phyloP scores from a whole-genome alignment of 2,113 vertebrate genomes.

The Mohoua ochrocephala region DNA sequence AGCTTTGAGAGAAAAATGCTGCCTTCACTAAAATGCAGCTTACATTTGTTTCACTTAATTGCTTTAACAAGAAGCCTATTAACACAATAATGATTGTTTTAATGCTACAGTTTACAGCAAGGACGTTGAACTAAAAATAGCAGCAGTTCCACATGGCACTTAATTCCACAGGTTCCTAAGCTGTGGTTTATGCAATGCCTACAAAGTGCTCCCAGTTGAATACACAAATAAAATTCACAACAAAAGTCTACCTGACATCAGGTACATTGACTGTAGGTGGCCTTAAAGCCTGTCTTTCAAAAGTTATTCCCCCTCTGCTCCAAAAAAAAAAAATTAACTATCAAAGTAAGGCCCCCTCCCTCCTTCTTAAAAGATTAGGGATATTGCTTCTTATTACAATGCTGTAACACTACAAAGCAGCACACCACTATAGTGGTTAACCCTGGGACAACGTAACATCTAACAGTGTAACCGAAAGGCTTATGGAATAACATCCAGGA shows the following conservation, averaged over 20 bases:
- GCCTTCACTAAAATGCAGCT: constrained; percentile 71
- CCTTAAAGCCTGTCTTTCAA: constrained; percentile 53
- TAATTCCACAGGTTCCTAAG: constrained; percentile 73
- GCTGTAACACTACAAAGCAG: constrained; percentile 69
- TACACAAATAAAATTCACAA: constrained; percentile 81
- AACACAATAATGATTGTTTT: constrained; percentile 88
- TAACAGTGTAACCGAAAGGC: constrained; percentile 63
- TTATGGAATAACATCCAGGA: constrained; percentile 33
- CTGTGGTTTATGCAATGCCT: constrained; percentile 79
- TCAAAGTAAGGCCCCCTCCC: constrained; percentile 43
- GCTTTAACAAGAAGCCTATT: constrained; percentile 72
- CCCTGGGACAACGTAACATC: constrained; percentile 63
- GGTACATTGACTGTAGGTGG: constrained; percentile 68
- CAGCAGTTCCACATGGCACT: constrained; percentile 87
- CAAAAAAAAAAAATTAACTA: constrained; percentile 13
- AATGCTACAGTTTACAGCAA: constrained; percentile 92
- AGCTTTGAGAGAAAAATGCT: constrained; percentile 73
- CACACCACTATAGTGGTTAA: constrained; percentile 77
- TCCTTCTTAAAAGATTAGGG: constrained; percentile 43
- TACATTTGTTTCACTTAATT: constrained; percentile 71
- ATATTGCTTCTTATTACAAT: constrained; percentile 57
- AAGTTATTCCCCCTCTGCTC: constrained; percentile 52
- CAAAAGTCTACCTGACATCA: constrained; percentile 75
- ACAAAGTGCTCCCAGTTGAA: constrained; percentile 95
- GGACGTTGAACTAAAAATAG: constrained; percentile 84